Base-by-base conservation (phyloP, 2,888 invertebrate genomes). In the Globia sparganii region DNA sequence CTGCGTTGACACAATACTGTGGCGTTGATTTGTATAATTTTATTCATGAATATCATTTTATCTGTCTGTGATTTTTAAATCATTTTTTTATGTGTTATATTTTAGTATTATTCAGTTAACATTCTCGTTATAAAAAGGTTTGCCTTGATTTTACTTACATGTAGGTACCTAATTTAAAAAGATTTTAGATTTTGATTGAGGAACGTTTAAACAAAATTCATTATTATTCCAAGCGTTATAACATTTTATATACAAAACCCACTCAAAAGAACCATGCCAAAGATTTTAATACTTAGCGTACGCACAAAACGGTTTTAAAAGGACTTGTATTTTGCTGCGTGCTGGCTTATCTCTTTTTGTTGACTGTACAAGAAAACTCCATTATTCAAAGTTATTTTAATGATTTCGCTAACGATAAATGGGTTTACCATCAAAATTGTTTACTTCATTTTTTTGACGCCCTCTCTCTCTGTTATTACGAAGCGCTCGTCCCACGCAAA, bases 351-450 rank as follows among this genome's bases (percentile, higher is more conserved):
- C 76, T 53, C 25, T 65, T 78, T 75, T 65, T 82, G 78, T 70
- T 83, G 37, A 83, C 83, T 59, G 43, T 78, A 80, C 84, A 70
- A 78, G 66, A 66, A 84, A 84, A 84, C 61, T 78, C 70, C 79
- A 80, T 80, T 84, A 84, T 80, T 80, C 79, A 84, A 78, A 78
- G 84, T 80, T 84, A 80, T 84, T 80, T 85, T 85, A 85, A 81
- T 84, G 73, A 84, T 72, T 79, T 71, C 43, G 65, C 83, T 69
- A 61, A 84, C 84, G 79, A 80, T 80, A 80, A 80, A 84, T 80
- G 84, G 79, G 79, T 79, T 81, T 64, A 59, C 69, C 86, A 85
- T 85, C 71, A 82, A 85, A 82, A 82, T 85, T 74, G 66, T 81
- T 82, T 76, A 53, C 61, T 62, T 66, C 84, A 83, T 83, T 70